Evolutionary conservation across 2,797 vertebrate genomes (phyloP).

Genomic region (Sebastes flavidus): DNA sequence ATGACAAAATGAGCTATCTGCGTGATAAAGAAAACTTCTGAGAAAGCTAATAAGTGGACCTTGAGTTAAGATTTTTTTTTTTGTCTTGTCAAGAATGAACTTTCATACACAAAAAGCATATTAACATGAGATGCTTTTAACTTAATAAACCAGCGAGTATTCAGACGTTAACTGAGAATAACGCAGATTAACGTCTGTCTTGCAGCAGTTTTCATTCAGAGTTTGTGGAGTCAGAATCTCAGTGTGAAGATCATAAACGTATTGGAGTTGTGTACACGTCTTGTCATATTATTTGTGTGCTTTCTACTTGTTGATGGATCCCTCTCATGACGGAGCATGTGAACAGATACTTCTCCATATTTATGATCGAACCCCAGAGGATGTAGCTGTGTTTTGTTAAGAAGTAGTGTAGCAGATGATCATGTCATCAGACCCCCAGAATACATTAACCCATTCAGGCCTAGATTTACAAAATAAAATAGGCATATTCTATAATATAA

Average conservation of each 20-base stretch:
- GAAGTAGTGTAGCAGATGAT: slow-evolving; percentile 65
- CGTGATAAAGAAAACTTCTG: background rate
- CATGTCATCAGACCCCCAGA: slow-evolving; percentile 52
- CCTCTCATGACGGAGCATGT: slow-evolving; percentile 63
- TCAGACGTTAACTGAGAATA: background rate
- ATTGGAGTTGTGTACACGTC: background rate
- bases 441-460: slow-evolving; percentile 42
- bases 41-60: background rate
- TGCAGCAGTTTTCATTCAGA: background rate
- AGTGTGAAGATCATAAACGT: background rate
- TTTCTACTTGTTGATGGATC: slow-evolving; percentile 18
- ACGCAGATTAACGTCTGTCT: background rate
- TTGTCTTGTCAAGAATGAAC: background rate
- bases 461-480: background rate
- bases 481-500: background rate
- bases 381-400: slow-evolving; percentile 56
- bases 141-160: background rate
- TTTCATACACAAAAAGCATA: background rate
- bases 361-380: slow-evolving; percentile 64
- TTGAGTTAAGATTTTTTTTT: background rate
- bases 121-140: background rate
- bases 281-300: slow-evolving; percentile 14
- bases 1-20: background rate
- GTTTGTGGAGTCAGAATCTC: background rate
- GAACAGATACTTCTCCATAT: slow-evolving; percentile 64